phyloP scores from a whole-genome alignment of 2,888 invertebrate genomes.

The Drosophila acutilabella region DNA sequence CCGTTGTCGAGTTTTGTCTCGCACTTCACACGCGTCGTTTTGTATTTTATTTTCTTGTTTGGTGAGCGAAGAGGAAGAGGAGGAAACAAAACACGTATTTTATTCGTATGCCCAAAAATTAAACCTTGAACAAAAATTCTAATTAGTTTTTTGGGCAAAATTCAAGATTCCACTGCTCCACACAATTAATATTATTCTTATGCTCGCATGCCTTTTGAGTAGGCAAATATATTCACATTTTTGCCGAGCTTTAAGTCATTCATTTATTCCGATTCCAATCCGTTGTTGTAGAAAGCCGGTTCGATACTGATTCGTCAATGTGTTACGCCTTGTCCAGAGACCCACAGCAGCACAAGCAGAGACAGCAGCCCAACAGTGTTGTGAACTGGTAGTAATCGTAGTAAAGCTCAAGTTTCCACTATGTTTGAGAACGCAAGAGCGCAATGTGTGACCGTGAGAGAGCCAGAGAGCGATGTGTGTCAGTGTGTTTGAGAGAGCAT shows the following conservation, averaged over 20 bases:
- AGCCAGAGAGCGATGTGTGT: conserved; percentile 20
- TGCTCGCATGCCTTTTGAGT: conserved; percentile 46
- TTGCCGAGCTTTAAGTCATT: conserved; percentile 50
- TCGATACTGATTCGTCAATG: conserved; percentile 83
- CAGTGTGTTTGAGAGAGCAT: conserved; percentile 31
- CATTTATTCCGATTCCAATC: conserved; percentile 77
- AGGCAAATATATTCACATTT: conserved; percentile 54
- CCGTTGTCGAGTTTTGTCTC: conserved; percentile 25
- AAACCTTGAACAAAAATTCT: conserved; percentile 46
- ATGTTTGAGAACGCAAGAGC: conserved; percentile 45
- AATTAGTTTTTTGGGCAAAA: conserved; percentile 58
- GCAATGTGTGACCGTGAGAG: conserved; percentile 28
- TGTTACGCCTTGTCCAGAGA: conserved; percentile 73
- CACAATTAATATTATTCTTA: conserved; percentile 17
- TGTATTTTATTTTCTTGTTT: conserved; percentile 11
- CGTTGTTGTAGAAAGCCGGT: conserved; percentile 84
- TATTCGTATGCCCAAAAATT: conserved; percentile 40
- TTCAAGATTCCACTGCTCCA: conserved; percentile 48
- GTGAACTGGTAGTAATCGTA: conserved; percentile 68
- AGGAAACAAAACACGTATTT: conserved; percentile 41
- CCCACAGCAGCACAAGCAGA: conserved; percentile 33
- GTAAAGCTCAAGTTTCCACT: conserved; percentile 69
- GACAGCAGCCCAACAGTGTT: conserved; percentile 47
- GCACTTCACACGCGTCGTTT: conserved; percentile 18
- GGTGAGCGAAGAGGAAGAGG: not conserved